Conservation (phyloP, 2,888 invertebrate genomes). For the Escarpia spicata region DNA sequence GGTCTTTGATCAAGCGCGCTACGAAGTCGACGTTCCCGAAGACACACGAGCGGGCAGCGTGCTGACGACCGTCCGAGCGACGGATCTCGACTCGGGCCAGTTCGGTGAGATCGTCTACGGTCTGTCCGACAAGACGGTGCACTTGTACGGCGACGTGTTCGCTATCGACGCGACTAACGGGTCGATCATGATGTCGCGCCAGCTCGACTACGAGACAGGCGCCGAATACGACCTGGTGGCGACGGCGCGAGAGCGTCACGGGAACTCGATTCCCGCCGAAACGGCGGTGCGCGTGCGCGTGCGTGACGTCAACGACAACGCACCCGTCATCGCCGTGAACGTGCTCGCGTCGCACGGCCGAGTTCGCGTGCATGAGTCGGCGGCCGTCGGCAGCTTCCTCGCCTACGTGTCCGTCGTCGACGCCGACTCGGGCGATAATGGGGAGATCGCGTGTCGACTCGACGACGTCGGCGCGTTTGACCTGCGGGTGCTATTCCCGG, state of each 20-base stretch:
- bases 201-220: constrained; percentile 36
- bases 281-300: constrained; percentile 70
- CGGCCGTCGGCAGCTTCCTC: constrained; percentile 88
- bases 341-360: constrained; percentile 84
- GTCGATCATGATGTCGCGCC: constrained; percentile 29
- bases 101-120: constrained; percentile 4
- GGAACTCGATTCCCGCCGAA: constrained; percentile 78
- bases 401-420: constrained; percentile 95
- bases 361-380: constrained; percentile 69
- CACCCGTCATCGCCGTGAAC: constrained; percentile 84
- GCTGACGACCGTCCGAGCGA: not conserved
- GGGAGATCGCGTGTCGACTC: constrained; percentile 78
- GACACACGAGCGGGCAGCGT: not conserved
- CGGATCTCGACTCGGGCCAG: not conserved
- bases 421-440: constrained; percentile 88
- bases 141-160: constrained; percentile 35
- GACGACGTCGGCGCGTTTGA: constrained; percentile 83
- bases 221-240: constrained; percentile 36
- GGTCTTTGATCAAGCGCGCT: not conserved
- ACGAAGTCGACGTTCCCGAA: not conserved
- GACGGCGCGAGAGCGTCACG: constrained; percentile 36
- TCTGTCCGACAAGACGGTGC: constrained; percentile 21
- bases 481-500: constrained; percentile 81
- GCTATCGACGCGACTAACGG: constrained; percentile 33
- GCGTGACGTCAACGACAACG: constrained; percentile 86